phyloP scores from a whole-genome alignment of 2,797 vertebrate species.

The Sebastes trivittatus region DNA sequence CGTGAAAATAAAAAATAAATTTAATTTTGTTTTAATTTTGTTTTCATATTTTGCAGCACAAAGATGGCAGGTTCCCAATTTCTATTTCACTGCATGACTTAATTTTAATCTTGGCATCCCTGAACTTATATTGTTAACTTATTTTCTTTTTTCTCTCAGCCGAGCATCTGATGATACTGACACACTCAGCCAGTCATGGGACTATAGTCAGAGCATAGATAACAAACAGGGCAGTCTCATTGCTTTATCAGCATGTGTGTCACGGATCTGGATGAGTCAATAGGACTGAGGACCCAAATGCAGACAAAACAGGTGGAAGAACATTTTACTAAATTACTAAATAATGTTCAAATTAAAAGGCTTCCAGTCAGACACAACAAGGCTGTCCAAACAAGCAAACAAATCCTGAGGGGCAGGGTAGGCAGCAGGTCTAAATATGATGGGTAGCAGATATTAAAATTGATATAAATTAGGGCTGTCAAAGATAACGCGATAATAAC shows the following conservation, averaged over 20 bases:
- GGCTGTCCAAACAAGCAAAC: background rate
- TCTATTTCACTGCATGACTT: background rate
- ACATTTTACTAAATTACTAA: background rate
- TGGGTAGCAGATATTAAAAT: too few relatives aligned
- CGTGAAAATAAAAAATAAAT: too few relatives aligned
- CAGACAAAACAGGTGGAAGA: background rate
- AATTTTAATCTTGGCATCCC: background rate
- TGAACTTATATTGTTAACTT: background rate
- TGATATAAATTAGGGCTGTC: too few relatives aligned
- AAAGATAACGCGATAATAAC: too few relatives aligned
- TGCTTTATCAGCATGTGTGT: slow-evolving; percentile 22
- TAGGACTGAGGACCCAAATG: background rate
- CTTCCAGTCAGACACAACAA: background rate
- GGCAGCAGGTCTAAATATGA: background rate
- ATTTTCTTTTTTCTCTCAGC: background rate
- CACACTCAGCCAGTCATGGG: background rate
- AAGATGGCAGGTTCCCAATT: background rate
- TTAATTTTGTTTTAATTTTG: background rate
- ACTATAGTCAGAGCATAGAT: background rate
- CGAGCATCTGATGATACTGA: background rate
- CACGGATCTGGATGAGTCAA: background rate
- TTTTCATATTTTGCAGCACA: background rate
- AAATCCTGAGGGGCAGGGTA: background rate
- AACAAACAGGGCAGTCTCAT: slow-evolving; percentile 13
- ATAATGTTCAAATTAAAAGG: background rate